Conservation (phyloP, 2,113 vertebrate species). For the Brachirus orientalis region DNA sequence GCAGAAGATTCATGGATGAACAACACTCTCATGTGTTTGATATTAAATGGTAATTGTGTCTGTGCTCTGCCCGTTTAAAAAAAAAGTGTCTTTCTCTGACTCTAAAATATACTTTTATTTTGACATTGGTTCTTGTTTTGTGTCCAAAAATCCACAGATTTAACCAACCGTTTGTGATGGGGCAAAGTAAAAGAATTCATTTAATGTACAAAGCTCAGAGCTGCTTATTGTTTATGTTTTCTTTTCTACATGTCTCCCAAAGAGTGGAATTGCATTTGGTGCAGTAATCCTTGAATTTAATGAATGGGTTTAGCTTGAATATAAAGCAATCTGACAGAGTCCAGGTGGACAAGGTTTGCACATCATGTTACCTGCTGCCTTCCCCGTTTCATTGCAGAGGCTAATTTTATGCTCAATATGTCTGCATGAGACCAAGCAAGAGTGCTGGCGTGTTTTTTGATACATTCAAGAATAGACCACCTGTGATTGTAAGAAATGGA, state of each 20-base stretch:
- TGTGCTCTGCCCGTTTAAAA: conserved; percentile 5
- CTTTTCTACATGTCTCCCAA: conserved; percentile 11
- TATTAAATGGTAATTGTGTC: background rate
- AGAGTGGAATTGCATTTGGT: conserved; percentile 36
- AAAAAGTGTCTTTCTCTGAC: background rate
- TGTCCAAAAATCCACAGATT: background rate
- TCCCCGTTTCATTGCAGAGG: conserved; percentile 27
- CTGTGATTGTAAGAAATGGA: conserved; percentile 15
- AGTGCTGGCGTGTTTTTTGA: conserved; percentile 6
- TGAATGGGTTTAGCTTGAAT: conserved; percentile 48
- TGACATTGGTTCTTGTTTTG: background rate
- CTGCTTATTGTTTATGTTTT: background rate
- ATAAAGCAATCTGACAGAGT: conserved; percentile 51
- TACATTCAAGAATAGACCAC: conserved; percentile 17
- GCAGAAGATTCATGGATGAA: conserved; percentile 22
- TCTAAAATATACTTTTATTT: background rate
- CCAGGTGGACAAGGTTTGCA: conserved; percentile 36
- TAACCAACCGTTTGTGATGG: background rate
- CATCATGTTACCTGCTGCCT: conserved; percentile 17
- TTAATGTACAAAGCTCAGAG: conserved; percentile 11
- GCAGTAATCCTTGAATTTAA: conserved; percentile 46
- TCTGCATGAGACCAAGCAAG: conserved; percentile 1
- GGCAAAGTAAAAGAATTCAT: background rate
- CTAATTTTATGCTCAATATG: conserved; percentile 48
- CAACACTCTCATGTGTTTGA: conserved; percentile 11